Percentiles rank a stretch among this genome's conserved stretches.
phyloP scores from a whole-genome alignment of 2,113 vertebrate genomes.

The Pelvicachromis taeniatus region DNA sequence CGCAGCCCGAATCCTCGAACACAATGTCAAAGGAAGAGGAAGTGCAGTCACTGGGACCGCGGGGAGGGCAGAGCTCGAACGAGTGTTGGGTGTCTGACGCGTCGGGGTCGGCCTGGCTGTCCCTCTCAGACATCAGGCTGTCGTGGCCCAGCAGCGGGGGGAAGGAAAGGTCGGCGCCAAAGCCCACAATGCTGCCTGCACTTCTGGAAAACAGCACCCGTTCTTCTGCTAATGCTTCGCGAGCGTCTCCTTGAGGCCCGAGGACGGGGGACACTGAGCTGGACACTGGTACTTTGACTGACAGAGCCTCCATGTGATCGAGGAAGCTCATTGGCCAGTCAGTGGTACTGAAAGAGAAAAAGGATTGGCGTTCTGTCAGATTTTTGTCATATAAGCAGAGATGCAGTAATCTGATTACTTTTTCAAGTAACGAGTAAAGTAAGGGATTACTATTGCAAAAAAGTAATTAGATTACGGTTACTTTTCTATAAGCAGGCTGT shows the following conservation, averaged over 20 bases:
- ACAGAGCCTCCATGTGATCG: constrained; percentile 85
- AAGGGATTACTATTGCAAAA: too few relatives aligned
- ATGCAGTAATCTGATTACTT: too few relatives aligned
- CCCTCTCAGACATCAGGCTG: constrained; percentile 79
- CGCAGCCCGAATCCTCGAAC: constrained; percentile 95
- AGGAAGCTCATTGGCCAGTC: constrained; percentile 92
- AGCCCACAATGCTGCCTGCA: constrained; percentile 35
- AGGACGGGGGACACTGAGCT: constrained; percentile 62
- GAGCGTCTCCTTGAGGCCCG: constrained; percentile 20
- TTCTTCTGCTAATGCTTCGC: background rate
- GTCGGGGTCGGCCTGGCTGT: constrained; percentile 75
- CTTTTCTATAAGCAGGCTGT: too few relatives aligned
- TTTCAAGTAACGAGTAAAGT: too few relatives aligned
- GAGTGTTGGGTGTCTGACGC: constrained; percentile 70
- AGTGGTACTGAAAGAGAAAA: constrained; percentile 74
- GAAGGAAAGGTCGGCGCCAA: constrained; percentile 49
- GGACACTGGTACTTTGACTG: constrained; percentile 85
- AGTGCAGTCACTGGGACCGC: constrained; percentile 80
- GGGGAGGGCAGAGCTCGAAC: constrained; percentile 77
- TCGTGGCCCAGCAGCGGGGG: constrained; percentile 70
- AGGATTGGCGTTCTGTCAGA: background rate
- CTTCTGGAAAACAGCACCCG: constrained; percentile 56
- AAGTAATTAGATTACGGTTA: too few relatives aligned
- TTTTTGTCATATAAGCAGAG: background rate
- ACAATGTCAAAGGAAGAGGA: constrained; percentile 92